Base-by-base conservation (phyloP, 2,113 vertebrate species). In the Nycticebus coucang region DNA sequence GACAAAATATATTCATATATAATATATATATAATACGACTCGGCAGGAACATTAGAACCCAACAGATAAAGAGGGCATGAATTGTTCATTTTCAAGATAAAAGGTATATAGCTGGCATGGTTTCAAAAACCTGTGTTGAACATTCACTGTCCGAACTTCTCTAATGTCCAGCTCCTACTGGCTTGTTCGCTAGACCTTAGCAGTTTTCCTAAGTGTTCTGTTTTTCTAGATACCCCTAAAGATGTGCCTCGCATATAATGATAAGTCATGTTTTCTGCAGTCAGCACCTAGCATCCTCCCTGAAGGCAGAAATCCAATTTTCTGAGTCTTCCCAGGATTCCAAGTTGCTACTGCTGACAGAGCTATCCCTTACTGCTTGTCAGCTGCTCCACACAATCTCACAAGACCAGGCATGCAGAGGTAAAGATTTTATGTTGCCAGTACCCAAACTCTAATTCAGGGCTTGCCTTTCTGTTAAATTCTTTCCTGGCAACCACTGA, bases 41-140 rank as follows among this genome's bases (percentile, higher is more conserved):
- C 62, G 26, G 15, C 64, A 30, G 74, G 30, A 77, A 11, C 15
- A 9, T 33, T 4, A 83, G 37, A 92, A 53, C 28, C 53, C n/a
- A 78, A 33, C 28, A 84, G 69, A 35, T 64, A 77, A 82, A 2
- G n/a, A 64, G 12, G 9, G 26, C 89, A 18, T 4, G 10, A 50
- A 75, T 10, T 55, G 28, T 21, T 89, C 0, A 89, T n/a, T 83
- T 60, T 64, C 69, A 77, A 59, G 60, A 30, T 35, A 57, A n/a
- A 8, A 41, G 3, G n/a, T 64, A 4, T 53, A 3, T 53, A 62
- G 50, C 41, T 24, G 50, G 53, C 24, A 30, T 66, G 50, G 68
- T 87, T 85, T 93, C 71, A 60, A 81, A 91, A 41, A 62, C n/a
- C 50, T 55, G 60, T 72, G 57, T 55, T 87, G 64, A 77, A 50